Conservation (phyloP, 2,797 vertebrate genomes). For the Acipenser oxyrinchus region DNA sequence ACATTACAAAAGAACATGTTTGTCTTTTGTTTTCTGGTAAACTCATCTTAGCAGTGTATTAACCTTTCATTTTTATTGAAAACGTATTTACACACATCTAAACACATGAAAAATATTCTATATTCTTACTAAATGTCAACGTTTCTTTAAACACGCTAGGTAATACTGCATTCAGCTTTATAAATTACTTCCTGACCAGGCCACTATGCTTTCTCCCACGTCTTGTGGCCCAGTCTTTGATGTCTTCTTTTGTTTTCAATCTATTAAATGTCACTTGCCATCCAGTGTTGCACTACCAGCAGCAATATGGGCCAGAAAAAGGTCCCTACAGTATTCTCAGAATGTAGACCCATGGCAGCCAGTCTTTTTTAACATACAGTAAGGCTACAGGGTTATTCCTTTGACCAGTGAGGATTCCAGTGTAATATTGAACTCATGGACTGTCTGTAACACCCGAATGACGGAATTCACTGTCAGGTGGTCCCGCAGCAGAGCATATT, state of each 20-base stretch:
- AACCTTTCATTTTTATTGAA: constrained; percentile 42
- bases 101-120: constrained; percentile 71
- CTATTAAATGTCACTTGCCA: constrained; percentile 11
- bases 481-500: constrained; percentile 81
- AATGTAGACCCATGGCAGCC: not conserved
- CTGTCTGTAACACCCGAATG: constrained; percentile 76
- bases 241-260: not conserved
- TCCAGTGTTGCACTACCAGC: constrained; percentile 35
- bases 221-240: not conserved
- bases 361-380: not conserved
- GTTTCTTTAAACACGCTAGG: constrained; percentile 52
- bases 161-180: constrained; percentile 46
- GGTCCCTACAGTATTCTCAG: not conserved
- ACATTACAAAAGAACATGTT: too few relatives aligned
- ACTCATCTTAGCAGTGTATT: constrained; percentile 51
- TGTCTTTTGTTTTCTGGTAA: constrained; percentile 41
- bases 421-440: constrained; percentile 84
- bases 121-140: constrained; percentile 65
- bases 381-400: constrained; percentile 83
- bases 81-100: constrained; percentile 64
- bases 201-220: not conserved
- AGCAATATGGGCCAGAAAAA: constrained; percentile 6
- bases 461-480: constrained; percentile 74
- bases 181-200: constrained; percentile 36
- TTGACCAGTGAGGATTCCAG: constrained; percentile 87